Evolutionary conservation across 2,797 vertebrate genomes (phyloP).

Genomic region (Tragopan temminckii): DNA sequence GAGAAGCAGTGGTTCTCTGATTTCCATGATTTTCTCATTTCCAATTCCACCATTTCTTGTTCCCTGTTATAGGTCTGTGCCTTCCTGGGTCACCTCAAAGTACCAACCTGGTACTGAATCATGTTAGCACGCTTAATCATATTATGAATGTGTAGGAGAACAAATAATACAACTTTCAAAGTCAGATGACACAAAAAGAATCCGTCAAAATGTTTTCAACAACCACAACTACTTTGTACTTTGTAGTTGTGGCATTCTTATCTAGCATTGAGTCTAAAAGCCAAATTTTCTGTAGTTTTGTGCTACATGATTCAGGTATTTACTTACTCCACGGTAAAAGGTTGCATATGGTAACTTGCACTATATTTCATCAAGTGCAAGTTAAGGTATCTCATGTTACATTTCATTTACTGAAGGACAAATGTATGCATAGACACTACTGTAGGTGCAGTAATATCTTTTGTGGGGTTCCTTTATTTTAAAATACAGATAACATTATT

Average conservation of each 20-base stretch:
- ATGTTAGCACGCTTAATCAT: not conserved
- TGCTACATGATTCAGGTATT: not conserved
- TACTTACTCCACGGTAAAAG: not conserved
- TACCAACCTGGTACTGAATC: not conserved
- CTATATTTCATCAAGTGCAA: not conserved
- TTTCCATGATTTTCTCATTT: not conserved
- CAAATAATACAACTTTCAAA: not conserved
- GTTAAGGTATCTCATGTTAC: not conserved
- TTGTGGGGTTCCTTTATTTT: not conserved
- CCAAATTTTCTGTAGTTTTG: not conserved
- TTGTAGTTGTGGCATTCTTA: not conserved
- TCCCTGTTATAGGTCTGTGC: not conserved
- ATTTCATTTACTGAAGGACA: not conserved
- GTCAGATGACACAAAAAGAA: not conserved
- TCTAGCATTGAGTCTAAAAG: not conserved
- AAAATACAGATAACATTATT: not conserved
- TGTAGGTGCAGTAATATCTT: not conserved
- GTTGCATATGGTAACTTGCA: not conserved
- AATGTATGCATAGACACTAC: not conserved
- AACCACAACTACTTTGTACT: not conserved
- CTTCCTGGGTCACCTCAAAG: not conserved
- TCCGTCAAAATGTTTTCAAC: not conserved
- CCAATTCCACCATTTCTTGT: not conserved
- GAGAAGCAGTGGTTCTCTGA: not conserved
- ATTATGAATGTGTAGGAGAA: not conserved